Evolutionary conservation across 2,888 invertebrate species (phyloP), one percentile per base, ranked within the genome.

Genomic region (Acleris sparsana): DNA sequence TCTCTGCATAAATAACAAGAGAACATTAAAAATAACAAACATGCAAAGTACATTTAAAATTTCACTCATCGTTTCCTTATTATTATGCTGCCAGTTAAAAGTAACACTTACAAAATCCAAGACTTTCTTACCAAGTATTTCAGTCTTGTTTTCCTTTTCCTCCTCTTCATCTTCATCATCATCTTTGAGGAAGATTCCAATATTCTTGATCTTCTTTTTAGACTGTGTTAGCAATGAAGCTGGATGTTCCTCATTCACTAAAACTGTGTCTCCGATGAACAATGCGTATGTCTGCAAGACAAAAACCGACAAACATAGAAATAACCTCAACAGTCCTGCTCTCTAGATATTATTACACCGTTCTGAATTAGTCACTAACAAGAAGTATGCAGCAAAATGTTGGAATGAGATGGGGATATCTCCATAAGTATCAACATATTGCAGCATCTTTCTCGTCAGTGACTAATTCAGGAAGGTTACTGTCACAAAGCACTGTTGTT

Each of bases 231-330:
- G 94, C 13, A 98, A 92, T 11, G 96, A 95, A 0, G 98, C 98
- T 0, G 98, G 96, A 61, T 95, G 94, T 85, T 96, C 97, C 78
- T 99, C 98, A 78, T 97, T 97, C 0, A 99, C 97, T 74, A 98
- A 86, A n/a, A 99, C 98, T 17, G 99, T 99, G 84, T 99, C 99
- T 3, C 99, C 99, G 75, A 99, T 94, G 80, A 98, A 99, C 3
- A 99, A 92, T 0, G 99, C 98, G 82, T 98, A 99, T 0, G 88
- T 93, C 93, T 93, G 78, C 11, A 69, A 70, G 53, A 62, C 25
- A 18, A 43, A 33, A 43, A 9, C 13, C 3, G 5, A 11, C 39
- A 3, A 39, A 13, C 4, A 39, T 39, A 9, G 33, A 33, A 33
- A 33, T 33, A 13, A 13, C 39, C 39, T 13, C 1, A 4, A 39